These are phyloP conservation scores for Tokudaia tokunoshimensis DNA, from an alignment of 2,797 vertebrate species.

Conservation along the genomic window DNA sequence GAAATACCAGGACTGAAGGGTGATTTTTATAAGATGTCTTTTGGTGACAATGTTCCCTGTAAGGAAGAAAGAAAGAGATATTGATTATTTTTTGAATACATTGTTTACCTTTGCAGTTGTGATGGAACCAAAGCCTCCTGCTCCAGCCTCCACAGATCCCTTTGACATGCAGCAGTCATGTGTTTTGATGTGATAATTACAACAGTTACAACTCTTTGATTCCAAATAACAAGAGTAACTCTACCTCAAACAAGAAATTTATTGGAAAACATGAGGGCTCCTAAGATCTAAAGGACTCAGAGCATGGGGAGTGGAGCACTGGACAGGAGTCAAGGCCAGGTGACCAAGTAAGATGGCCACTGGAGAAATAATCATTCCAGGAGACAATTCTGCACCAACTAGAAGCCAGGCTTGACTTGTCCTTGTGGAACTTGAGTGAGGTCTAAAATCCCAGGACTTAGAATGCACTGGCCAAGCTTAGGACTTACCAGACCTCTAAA, in stretches of 20 bases:
- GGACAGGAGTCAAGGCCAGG: neutral
- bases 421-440: neutral
- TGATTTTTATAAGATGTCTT: neutral
- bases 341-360: neutral
- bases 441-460: neutral
- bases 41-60: neutral
- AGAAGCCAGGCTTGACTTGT: neutral
- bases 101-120: neutral
- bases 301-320: neutral
- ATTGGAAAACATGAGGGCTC: neutral
- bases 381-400: neutral
- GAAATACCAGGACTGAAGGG: neutral
- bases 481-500: neutral
- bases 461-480: neutral
- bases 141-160: neutral
- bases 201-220: neutral
- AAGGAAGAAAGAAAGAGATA: neutral
- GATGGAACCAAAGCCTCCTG: neutral
- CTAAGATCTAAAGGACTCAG: conserved; percentile 6
- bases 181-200: neutral
- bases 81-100: neutral
- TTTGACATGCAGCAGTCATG: neutral
- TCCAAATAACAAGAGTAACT: conserved; percentile 4
- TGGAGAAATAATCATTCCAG: neutral
- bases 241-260: conserved; percentile 15